Base-by-base conservation (phyloP, 1,140 invertebrate species). In the Anadara kagoshimensis region DNA sequence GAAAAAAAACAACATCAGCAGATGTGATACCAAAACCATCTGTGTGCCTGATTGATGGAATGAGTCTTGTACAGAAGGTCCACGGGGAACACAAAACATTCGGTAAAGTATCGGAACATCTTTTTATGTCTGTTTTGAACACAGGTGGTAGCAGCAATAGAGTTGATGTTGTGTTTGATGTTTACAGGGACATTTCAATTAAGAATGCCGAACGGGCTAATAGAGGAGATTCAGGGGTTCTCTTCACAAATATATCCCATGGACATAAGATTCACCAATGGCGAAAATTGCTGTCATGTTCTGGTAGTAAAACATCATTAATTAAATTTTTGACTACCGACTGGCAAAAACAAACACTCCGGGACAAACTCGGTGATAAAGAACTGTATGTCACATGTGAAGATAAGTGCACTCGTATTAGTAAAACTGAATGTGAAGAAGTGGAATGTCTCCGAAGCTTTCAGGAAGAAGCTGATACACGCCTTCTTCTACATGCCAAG, bases 381-480 rank as follows among this genome's bases (percentile, higher is more conserved):
- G n/a, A n/a, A n/a, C n/a, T n/a, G n/a, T n/a, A n/a, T n/a, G n/a
- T n/a, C n/a, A n/a, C n/a, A n/a, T n/a, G n/a, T n/a, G n/a, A n/a
- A n/a, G n/a, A n/a, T n/a, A n/a, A n/a, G n/a, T n/a, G n/a, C n/a
- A n/a, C n/a, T n/a, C n/a, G n/a, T n/a, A n/a, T n/a, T n/a, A n/a
- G n/a, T n/a, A n/a, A n/a, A n/a, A n/a, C n/a, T n/a, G 45, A n/a
- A n/a, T n/a, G n/a, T n/a, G n/a, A 47, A 12, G 45, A 11, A 47
- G 11, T 47, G 67, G 43, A 11, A 67, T n/a, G n/a, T n/a, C n/a
- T 72, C 18, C 14, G 20, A n/a, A 69, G 61, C 41, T 18, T 54
- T 16, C 76, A 75, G 16, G 68, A 75, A 57, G 76, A 78, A 63
- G 73, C 73, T 12, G 76, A 75, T 61, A 65, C 59, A 20, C 29